Conservation (phyloP, 2,113 vertebrate genomes). For the Hemibagrus wyckioides region DNA sequence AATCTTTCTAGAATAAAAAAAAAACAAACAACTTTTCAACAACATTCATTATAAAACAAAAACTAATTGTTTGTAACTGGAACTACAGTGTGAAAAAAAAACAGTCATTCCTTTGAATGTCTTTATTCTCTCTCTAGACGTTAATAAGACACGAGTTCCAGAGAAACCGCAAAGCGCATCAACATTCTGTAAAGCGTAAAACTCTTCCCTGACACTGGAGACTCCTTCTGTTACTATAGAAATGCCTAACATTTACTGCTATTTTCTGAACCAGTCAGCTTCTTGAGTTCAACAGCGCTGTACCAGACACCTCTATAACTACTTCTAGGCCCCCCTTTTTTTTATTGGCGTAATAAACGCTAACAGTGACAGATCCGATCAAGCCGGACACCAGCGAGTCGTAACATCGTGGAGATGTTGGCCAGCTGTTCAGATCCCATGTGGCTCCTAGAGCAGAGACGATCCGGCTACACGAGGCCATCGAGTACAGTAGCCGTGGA, state of each 20-base stretch:
- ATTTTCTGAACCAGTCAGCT: background rate
- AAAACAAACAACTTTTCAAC: background rate
- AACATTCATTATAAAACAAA: background rate
- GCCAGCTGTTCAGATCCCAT: background rate
- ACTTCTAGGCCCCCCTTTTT: background rate
- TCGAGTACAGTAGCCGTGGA: background rate
- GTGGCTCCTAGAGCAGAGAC: background rate
- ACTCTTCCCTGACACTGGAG: background rate
- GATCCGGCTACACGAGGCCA: background rate
- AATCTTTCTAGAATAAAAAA: background rate
- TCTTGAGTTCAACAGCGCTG: background rate
- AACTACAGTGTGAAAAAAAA: background rate
- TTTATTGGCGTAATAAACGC: background rate
- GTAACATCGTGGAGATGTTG: background rate
- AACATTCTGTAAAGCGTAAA: background rate
- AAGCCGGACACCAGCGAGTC: background rate
- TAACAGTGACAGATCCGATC: slow-evolving; percentile 1
- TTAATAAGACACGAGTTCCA: background rate
- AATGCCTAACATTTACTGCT: background rate
- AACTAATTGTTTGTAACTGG: background rate
- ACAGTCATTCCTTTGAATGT: background rate
- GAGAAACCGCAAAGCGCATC: background rate
- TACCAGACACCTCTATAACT: background rate
- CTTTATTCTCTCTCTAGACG: background rate
- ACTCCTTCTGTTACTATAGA: background rate